Evolutionary conservation across 2,888 invertebrate genomes (phyloP).

Genomic region (Julus scanicus): DNA sequence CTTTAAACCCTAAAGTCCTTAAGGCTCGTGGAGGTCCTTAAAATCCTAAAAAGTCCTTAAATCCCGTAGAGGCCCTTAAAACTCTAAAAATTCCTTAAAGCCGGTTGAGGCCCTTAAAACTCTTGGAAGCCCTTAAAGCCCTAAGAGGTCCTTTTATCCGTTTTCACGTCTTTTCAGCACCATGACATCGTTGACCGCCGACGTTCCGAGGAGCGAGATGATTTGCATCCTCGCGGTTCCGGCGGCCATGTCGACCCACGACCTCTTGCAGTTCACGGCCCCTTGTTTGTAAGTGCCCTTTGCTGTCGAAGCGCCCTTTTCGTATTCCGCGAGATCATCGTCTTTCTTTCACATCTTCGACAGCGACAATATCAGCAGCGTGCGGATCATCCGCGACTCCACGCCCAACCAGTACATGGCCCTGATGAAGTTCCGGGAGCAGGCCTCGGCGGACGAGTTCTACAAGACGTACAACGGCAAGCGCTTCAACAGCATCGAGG

Average conservation of each 20-base stretch:
- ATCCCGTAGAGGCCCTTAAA: too few relatives aligned
- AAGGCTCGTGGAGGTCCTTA: too few relatives aligned
- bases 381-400: conserved; percentile 88
- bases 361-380: conserved; percentile 85
- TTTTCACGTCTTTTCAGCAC: conserved; percentile 70
- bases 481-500: conserved; percentile 92
- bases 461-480: conserved; percentile 92
- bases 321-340: conserved; percentile 9
- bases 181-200: conserved; percentile 76
- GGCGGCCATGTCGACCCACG: conserved; percentile 89
- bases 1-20: too few relatives aligned
- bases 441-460: conserved; percentile 86
- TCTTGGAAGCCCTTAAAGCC: not conserved
- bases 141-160: too few relatives aligned
- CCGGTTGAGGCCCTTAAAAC: too few relatives aligned
- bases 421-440: conserved; percentile 80
- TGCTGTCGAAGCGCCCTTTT: not conserved
- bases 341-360: conserved; percentile 54
- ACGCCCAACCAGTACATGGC: conserved; percentile 98
- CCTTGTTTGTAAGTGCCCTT: conserved; percentile 75
- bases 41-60: not conserved
- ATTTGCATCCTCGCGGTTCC: conserved; percentile 91
- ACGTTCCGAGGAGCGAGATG: conserved; percentile 79
- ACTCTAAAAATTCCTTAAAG: too few relatives aligned
- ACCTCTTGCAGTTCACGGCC: conserved; percentile 92